A percentile compares a stretch with the other conserved stretches of the same genome.
Evolutionary conservation across 2,113 vertebrate species (phyloP).

Genomic region (Grantiella picta): DNA sequence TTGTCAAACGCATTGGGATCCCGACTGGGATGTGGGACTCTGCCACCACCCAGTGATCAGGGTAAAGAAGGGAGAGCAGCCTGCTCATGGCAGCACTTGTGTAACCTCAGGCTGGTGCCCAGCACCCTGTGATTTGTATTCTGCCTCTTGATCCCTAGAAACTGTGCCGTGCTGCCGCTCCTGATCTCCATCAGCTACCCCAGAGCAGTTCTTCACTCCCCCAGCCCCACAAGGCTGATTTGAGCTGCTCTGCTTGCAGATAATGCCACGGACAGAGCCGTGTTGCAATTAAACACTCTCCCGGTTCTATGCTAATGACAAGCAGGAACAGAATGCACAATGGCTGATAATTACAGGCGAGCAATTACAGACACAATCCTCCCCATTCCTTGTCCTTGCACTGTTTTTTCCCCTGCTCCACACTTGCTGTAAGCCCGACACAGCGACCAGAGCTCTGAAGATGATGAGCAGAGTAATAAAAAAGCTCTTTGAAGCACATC

Average conservation of each 20-base stretch:
- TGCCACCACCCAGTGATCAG: conserved; percentile 20
- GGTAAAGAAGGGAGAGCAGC: background rate
- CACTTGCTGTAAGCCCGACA: background rate
- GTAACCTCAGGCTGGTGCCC: accelerated
- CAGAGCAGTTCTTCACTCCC: background rate
- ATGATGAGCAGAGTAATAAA: background rate
- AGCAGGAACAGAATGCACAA: background rate
- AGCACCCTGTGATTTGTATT: background rate
- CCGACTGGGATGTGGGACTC: background rate
- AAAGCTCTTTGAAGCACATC: background rate
- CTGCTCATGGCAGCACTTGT: accelerated
- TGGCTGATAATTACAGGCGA: background rate
- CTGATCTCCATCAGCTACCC: background rate
- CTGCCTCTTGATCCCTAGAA: background rate
- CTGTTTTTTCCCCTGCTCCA: background rate
- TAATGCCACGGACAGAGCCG: background rate
- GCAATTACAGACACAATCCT: background rate
- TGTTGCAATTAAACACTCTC: background rate
- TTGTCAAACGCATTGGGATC: background rate
- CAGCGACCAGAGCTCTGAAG: background rate
- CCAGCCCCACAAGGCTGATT: background rate
- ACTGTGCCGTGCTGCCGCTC: background rate
- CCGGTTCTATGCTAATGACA: background rate
- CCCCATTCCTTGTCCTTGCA: background rate
- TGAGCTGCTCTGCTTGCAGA: background rate